Base-by-base conservation (phyloP, 2,888 invertebrate species). In the Frankliniella intonsa region DNA sequence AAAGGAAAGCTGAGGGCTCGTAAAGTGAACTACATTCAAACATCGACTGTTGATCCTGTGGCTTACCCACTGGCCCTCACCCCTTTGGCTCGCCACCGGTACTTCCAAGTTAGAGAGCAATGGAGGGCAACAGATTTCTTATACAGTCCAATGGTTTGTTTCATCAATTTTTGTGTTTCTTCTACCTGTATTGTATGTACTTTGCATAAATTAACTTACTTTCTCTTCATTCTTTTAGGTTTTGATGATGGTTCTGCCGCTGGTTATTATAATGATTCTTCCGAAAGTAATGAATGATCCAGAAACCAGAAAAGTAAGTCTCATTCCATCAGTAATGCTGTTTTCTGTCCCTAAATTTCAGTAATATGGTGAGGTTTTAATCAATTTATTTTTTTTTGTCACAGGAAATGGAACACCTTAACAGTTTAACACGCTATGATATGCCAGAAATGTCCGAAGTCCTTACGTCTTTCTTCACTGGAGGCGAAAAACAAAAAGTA, bases 211-310 rank as follows among this genome's bases (percentile, higher is more conserved):
- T 9, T 80, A 80, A n/a, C n/a, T 11, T 10, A 55, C 76, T 79
- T n/a, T 82, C 22, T 83, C 81, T 83, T 84, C 80, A 76, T 82
- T 85, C 81, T 85, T 87, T 50, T 87, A 92, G 92, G 91, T 98
- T 9, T 91, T 99, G 84, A 98, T 98, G 95, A 99, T 98, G 98
- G 92, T 98, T 38, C 88, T 98, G 84, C 98, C 98, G 0, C 89
- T 98, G 51, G 87, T 98, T 8, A 89, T 98, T 10, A 94, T 99
- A 85, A 94, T 98, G 93, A 91, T 98, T 84, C 88, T 98, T 86
- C 98, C 98, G 0, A 98, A 97, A 88, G 93, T 98, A 92, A 95
- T 99, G 94, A 98, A 97, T 87, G 99, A 99, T 89, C 98, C 98
- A 8, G 98, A 99, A 88, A 95, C 98, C 3, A 96, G 97, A 87